phyloP scores from a whole-genome alignment of 2,113 vertebrate species.

The Todiramphus saurophagus region DNA sequence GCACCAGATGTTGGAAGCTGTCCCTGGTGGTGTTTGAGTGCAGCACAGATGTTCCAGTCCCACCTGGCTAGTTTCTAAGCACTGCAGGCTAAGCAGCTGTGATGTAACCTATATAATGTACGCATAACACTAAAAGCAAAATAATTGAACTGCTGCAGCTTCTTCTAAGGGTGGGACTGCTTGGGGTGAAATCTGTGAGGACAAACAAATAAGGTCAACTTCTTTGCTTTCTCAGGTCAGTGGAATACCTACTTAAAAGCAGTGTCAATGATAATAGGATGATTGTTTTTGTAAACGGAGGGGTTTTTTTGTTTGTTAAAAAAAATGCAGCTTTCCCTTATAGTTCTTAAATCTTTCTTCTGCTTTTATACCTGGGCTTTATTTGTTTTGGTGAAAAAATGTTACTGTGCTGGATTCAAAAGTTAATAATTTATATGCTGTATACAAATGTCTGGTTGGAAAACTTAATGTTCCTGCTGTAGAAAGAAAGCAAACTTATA shows the following conservation, averaged over 20 bases:
- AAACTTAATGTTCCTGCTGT: conserved; percentile 4
- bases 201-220: conserved; percentile 63
- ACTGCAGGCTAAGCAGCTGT: conserved; percentile 84
- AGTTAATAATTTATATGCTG: conserved; percentile 44
- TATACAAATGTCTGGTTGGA: background rate
- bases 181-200: conserved; percentile 76
- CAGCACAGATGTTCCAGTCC: conserved; percentile 92
- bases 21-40: conserved; percentile 88
- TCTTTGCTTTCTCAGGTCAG: conserved; percentile 13
- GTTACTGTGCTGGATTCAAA: background rate
- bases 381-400: background rate
- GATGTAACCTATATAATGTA: conserved; percentile 78
- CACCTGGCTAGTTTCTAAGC: conserved; percentile 82
- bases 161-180: conserved; percentile 59
- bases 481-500: conserved; percentile 29
- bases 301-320: background rate
- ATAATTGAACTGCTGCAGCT: conserved; percentile 72
- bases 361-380: background rate
- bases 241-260: conserved; percentile 3
- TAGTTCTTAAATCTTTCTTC: background rate
- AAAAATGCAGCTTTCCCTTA: background rate
- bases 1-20: conserved; percentile 85
- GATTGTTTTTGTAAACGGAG: background rate
- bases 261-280: background rate
- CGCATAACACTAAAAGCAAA: conserved; percentile 75